phyloP scores from a whole-genome alignment of 2,797 vertebrate genomes.

The Lophotriccus pileatus region DNA sequence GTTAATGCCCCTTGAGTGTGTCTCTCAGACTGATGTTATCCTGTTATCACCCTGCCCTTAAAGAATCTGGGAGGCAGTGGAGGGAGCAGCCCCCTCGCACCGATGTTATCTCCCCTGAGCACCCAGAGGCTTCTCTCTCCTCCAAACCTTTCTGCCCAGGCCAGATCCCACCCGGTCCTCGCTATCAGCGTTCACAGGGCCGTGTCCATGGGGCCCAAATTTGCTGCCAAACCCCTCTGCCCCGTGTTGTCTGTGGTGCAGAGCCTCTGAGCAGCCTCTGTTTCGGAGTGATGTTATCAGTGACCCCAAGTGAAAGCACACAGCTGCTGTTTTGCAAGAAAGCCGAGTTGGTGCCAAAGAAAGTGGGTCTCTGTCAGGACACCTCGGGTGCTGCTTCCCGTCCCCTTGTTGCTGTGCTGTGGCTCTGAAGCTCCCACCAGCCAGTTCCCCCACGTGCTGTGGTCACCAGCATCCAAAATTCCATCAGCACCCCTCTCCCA shows the following conservation, averaged over 20 bases:
- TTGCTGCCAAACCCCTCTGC: neutral
- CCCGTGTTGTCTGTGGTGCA: neutral
- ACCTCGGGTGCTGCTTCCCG: neutral
- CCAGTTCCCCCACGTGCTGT: accelerated
- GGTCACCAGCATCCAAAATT: neutral
- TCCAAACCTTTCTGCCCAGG: neutral
- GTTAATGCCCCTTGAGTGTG: neutral
- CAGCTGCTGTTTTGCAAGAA: slow-evolving; percentile 24
- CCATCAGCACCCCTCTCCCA: neutral
- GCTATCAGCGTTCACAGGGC: neutral
- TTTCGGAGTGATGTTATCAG: neutral
- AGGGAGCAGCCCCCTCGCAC: neutral
- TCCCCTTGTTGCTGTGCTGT: neutral
- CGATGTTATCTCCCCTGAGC: neutral
- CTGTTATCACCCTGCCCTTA: neutral
- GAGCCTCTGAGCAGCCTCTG: neutral
- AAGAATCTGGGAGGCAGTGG: neutral
- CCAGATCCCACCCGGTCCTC: neutral
- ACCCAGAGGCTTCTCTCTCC: neutral
- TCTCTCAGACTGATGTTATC: neutral
- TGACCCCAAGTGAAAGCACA: neutral
- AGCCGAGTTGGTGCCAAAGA: neutral
- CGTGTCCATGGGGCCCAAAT: accelerated
- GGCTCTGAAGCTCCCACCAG: neutral
- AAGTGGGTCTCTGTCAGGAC: neutral